Evolutionary conservation across 2,113 vertebrate genomes (phyloP).

Genomic region (Loxodonta africana): DNA sequence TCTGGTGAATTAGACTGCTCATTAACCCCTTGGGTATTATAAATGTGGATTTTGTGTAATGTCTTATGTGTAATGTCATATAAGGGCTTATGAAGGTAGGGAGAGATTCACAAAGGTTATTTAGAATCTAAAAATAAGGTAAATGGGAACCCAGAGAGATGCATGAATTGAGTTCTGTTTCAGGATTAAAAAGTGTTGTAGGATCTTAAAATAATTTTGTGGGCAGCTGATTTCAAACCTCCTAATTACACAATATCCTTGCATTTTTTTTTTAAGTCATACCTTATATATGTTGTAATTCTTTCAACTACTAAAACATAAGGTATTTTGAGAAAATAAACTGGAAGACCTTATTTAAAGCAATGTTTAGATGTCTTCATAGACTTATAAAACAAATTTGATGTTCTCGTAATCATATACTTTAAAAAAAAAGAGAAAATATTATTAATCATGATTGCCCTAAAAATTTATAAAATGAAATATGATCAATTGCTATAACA

Average conservation of each 20-base stretch:
- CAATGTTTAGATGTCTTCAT: neutral
- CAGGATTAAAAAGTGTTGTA: neutral
- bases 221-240: neutral
- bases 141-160: neutral
- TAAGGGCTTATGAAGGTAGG: neutral
- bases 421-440: neutral
- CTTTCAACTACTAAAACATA: neutral
- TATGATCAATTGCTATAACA: neutral
- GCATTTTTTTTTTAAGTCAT: neutral
- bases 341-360: neutral
- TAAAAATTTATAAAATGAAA: slow-evolving; percentile 14
- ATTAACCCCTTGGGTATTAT: neutral
- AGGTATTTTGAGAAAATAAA: slow-evolving; percentile 33
- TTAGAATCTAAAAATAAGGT: neutral
- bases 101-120: neutral
- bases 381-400: neutral
- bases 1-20: neutral
- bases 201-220: neutral
- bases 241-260: neutral
- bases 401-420: neutral
- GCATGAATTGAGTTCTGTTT: slow-evolving; percentile 8
- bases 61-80: neutral
- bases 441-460: neutral
- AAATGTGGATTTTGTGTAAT: neutral
- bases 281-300: neutral